Evolutionary conservation across 2,797 vertebrate genomes (phyloP).

Genomic region (Brotula barbata): DNA sequence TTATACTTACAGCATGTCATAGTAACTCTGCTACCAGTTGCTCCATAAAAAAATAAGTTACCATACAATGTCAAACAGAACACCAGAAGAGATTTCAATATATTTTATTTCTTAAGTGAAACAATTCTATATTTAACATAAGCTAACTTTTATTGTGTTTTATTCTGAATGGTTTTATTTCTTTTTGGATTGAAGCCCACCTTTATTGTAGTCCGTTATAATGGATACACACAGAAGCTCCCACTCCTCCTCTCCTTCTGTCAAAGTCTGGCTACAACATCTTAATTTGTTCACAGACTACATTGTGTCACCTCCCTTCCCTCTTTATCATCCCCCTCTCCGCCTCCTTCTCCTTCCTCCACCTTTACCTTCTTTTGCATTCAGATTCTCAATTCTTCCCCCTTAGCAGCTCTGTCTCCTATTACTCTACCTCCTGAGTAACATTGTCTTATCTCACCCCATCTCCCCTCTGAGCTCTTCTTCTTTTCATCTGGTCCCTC

Average conservation of each 20-base stretch:
- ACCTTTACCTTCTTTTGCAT: conserved; percentile 44
- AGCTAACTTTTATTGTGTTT: conserved; percentile 22
- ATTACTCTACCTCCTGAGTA: conserved; percentile 45
- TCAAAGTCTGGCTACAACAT: conserved; percentile 60
- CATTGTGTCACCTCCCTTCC: conserved; percentile 48
- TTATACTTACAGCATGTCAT: too few species aligned
- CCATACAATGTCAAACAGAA: too few species aligned
- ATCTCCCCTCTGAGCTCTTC: conserved; percentile 54
- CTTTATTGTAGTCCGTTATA: conserved; percentile 46
- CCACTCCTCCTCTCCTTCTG: conserved; percentile 74
- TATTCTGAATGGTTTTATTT: conserved; percentile 2
- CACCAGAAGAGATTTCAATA: too few species aligned
- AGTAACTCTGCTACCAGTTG: too few species aligned
- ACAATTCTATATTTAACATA: conserved; percentile 4
- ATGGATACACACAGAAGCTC: conserved; percentile 50
- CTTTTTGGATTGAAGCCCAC: conserved; percentile 44
- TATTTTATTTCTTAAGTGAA: conserved; percentile 18
- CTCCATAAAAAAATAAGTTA: too few species aligned
- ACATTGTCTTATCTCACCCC: conserved; percentile 48
- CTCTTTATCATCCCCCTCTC: conserved; percentile 46
- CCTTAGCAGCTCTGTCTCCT: conserved; percentile 30
- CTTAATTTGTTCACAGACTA: conserved; percentile 65
- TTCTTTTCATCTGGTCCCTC: conserved; percentile 11
- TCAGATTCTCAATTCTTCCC: conserved; percentile 19
- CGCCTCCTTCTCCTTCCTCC: conserved; percentile 52